Base-by-base conservation (phyloP, 2,113 vertebrate genomes). In the Theristicus caerulescens region DNA sequence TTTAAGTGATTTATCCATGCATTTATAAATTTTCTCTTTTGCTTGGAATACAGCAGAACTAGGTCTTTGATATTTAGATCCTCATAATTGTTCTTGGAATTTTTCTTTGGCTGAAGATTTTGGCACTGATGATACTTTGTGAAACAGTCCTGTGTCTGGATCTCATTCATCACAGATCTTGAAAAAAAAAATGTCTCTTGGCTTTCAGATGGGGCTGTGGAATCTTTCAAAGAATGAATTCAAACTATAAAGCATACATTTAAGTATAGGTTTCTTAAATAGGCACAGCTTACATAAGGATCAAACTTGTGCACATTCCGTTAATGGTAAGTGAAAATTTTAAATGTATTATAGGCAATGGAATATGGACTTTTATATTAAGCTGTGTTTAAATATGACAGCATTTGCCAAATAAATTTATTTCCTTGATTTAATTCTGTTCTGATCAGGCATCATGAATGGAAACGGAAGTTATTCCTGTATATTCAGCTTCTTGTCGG, bases 61-160 rank as follows among this genome's bases (percentile, higher is more conserved):
- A 51, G 44, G 44, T 42, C 81, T 96, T 84, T 84, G 73, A 86
- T 94, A 84, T 80, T 82, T 86, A 80, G 90, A 87, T 84, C 66
- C 59, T 57, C 70, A 25, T 87, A 76, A 74, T 55, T 78, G 70
- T 92, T 96, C 88, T 62, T 96, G 91, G 91, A 94, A 88, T 91
- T 94, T 93, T 86, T 83, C 74, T 96, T 88, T 96, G 96, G 95
- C 94, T 73, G 71, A 62, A 67, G 74, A 18, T 76, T 78, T 93
- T 97, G 96, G 94, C 91, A 46, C 9, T 29, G 70, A 29, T 62
- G 66, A 61, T 66, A 11, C 58, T 90, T 91, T 58, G 71, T 26
- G 51, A 82, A 93, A 88, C 82, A 80, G 61, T 34, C 78, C 71
- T 21, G 29, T 21, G 65, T 86, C 89, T 94, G 88, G 86, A 95